phyloP scores from a whole-genome alignment of 2,113 vertebrate species.

The Syngnathus typhle region DNA sequence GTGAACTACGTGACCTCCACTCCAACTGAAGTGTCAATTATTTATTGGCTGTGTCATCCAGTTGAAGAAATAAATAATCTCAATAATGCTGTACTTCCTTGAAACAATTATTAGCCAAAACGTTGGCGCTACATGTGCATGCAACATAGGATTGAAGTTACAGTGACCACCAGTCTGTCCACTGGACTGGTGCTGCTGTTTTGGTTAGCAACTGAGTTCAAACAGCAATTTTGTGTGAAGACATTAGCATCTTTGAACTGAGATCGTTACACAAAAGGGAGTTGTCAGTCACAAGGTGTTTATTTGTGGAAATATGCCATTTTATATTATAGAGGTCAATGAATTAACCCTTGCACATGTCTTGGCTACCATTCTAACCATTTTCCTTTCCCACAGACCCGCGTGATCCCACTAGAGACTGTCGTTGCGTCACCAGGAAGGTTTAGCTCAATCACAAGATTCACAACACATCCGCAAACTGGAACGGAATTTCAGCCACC shows the following conservation, averaged over 20 bases:
- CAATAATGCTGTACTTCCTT: no score
- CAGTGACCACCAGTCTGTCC: no score
- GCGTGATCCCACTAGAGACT: conserved; percentile 43
- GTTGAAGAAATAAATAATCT: not conserved
- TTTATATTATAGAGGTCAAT: not conserved
- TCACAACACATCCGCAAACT: conserved; percentile 31
- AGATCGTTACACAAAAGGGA: no score
- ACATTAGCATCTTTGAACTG: not conserved
- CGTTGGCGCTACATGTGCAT: no score
- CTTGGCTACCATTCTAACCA: conserved; percentile 17
- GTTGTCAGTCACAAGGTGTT: not conserved
- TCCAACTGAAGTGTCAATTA: no score
- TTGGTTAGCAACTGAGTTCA: not conserved
- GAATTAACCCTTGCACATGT: not conserved
- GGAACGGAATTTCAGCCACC: conserved; percentile 42
- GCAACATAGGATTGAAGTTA: no score
- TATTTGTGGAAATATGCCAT: not conserved
- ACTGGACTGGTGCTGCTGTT: not conserved
- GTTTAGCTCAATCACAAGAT: conserved; percentile 36
- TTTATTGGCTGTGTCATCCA: no score
- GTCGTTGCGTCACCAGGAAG: conserved; percentile 31
- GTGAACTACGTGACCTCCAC: not conserved
- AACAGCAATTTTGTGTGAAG: not conserved
- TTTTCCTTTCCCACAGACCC: conserved; percentile 10
- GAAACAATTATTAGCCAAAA: no score